phyloP scores from a whole-genome alignment of 2,113 vertebrate species.

The Chinchilla lanigera region DNA sequence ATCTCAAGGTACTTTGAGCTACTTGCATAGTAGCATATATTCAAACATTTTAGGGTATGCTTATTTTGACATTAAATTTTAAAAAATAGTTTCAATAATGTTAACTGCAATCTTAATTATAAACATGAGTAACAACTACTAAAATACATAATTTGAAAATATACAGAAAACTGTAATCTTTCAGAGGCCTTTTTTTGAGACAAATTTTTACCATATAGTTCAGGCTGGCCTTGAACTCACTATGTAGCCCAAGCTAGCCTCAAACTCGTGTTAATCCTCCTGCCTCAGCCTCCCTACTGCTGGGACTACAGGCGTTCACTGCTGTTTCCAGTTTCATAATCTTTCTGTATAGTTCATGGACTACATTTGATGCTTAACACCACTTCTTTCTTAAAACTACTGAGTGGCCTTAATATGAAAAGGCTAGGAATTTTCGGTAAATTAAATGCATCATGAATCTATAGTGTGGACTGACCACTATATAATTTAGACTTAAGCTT shows the following conservation, averaged over 20 bases:
- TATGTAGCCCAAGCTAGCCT: too few relatives aligned
- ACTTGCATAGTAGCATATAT: neutral
- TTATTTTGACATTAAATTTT: neutral
- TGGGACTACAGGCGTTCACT: too few relatives aligned
- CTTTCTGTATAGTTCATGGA: neutral
- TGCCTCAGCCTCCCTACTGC: too few relatives aligned
- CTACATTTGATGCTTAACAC: neutral
- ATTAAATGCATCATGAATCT: neutral
- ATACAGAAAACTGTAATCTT: neutral
- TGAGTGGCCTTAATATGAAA: neutral
- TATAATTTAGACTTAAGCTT: neutral
- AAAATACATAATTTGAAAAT: neutral
- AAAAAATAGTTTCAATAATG: neutral
- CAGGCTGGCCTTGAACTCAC: too few relatives aligned
- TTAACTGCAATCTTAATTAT: neutral
- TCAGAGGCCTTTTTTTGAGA: neutral
- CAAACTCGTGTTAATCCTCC: too few relatives aligned
- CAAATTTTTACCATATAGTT: too few relatives aligned
- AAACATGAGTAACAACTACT: neutral
- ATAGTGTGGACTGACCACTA: neutral
- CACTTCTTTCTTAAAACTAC: neutral
- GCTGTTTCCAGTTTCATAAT: neutral
- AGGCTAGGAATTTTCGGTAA: neutral
- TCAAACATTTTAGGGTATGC: neutral
- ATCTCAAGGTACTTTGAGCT: constrained; percentile 3